Evolutionary conservation across 2,797 vertebrate species (phyloP), one percentile per base, ranked within the genome.

Genomic region (Pithecia hirsuta): DNA sequence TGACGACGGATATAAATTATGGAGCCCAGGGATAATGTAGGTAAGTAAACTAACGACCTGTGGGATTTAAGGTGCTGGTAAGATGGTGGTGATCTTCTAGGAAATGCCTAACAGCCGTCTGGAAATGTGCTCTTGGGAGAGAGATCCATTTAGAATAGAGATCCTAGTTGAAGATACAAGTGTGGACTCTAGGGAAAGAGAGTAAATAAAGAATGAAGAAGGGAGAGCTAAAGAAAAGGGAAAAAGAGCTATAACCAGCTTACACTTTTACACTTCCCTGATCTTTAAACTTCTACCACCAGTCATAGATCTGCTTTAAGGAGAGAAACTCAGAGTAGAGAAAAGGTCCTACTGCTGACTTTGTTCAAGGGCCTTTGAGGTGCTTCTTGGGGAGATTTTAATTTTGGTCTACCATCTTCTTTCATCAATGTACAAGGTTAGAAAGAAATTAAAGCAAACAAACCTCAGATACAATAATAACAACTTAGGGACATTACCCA

Each of bases 331-430:
- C 55, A 80, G 89, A 67, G 24, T 74, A 93, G 17, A 82, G 46
- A 90, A 93, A 74, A 13, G 5, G 33, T 92, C 48, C 59, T 7
- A 67, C 15, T 76, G 39, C 14, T 95, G 41, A 46, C 17, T 70
- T 59, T 44, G 50, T 72, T 33, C 88, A 78, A 67, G 4, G 4
- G 20, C 83, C 46, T 91, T 64, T 95, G 75, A 96, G 70, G 33
- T 89, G 64, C 20, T 94, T 83, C 48, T 84, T 72, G 41, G 13
- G 5, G 59, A 96, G 70, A 89, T 90, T 95, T 93, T 89, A 61
- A 52, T 87, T 84, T 90, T 50, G 72, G 39, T 67, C 52, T 78
- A 89, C 78, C 50, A 94, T 39, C 33, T 59, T 91, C 72, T 87
- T 95, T 78, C 10, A 19, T 44, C 95, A 93, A 15, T 92, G 79